These are phyloP conservation scores for Corvus moneduloides DNA, from an alignment of 2,113 vertebrate genomes.

Conservation along the genomic window DNA sequence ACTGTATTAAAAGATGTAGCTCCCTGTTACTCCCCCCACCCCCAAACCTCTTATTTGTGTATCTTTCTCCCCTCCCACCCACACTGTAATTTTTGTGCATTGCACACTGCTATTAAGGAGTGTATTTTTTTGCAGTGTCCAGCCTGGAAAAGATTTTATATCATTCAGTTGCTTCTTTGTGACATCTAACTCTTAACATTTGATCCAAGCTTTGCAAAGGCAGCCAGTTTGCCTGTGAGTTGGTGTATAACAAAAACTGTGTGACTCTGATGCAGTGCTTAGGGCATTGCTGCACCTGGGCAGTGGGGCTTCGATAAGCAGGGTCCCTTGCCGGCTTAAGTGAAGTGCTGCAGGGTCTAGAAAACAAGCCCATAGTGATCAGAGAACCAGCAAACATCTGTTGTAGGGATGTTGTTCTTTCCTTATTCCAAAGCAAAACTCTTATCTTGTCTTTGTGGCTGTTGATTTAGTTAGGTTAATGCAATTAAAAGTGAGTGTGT, in stretches of 20 bases:
- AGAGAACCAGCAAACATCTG: not conserved
- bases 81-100: not conserved
- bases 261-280: rapidly evolving
- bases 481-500: conserved; percentile 31
- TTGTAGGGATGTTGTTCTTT: not conserved
- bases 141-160: not conserved
- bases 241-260: not conserved
- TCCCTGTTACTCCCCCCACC: not conserved
- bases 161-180: not conserved
- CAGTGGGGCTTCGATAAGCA: not conserved
- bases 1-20: not conserved
- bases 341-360: not conserved
- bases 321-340: not conserved
- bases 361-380: not conserved
- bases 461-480: conserved; percentile 9
- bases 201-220: not conserved
- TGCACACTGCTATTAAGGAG: not conserved
- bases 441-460: not conserved
- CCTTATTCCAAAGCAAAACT: not conserved
- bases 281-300: not conserved
- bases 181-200: not conserved
- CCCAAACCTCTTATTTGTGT: not conserved
- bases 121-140: not conserved
- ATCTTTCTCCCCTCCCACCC: not conserved
- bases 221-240: not conserved